A percentile compares a stretch with the other conserved stretches of the same genome.
Conservation (phyloP, 2,113 vertebrate species). For the Typhlomys cinereus region DNA sequence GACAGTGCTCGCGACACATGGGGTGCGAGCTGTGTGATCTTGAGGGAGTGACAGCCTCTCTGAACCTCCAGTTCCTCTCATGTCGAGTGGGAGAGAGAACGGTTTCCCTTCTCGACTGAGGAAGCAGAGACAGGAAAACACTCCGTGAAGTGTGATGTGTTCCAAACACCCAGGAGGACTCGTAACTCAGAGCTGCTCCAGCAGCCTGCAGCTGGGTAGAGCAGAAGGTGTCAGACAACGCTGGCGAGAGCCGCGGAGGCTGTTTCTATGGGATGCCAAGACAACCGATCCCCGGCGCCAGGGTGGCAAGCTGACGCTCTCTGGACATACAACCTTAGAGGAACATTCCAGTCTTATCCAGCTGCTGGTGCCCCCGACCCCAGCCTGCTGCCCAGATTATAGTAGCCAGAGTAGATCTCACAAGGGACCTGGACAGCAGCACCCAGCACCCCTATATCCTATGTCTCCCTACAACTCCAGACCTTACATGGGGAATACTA, state of each 20-base stretch:
- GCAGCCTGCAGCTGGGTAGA: not conserved
- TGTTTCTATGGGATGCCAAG: slow-evolving; percentile 28
- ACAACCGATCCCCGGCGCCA: slow-evolving; percentile 11
- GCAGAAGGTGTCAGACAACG: slow-evolving; percentile 32
- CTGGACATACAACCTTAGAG: not conserved
- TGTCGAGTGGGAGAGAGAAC: not conserved
- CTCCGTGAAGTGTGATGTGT: not conserved
- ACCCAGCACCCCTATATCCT: not conserved
- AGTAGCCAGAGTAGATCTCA: not conserved
- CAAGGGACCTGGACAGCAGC: not conserved
- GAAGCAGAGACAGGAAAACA: not conserved
- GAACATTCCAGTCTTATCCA: not conserved
- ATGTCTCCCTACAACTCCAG: not conserved
- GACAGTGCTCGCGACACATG: not conserved
- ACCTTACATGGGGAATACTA: not conserved
- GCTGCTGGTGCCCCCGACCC: not conserved
- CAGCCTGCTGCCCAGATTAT: not conserved
- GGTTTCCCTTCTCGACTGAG: not conserved
- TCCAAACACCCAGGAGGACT: not conserved
- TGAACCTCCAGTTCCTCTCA: not conserved
- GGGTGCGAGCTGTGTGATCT: not conserved
- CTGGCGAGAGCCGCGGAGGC: slow-evolving; percentile 7
- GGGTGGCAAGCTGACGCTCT: not conserved
- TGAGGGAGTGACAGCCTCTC: not conserved
- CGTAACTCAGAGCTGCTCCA: not conserved